A percentile compares a stretch with the other conserved stretches of the same genome.
phyloP scores from a whole-genome alignment of 2,888 invertebrate genomes.

The Drosophila flavopinicola region DNA sequence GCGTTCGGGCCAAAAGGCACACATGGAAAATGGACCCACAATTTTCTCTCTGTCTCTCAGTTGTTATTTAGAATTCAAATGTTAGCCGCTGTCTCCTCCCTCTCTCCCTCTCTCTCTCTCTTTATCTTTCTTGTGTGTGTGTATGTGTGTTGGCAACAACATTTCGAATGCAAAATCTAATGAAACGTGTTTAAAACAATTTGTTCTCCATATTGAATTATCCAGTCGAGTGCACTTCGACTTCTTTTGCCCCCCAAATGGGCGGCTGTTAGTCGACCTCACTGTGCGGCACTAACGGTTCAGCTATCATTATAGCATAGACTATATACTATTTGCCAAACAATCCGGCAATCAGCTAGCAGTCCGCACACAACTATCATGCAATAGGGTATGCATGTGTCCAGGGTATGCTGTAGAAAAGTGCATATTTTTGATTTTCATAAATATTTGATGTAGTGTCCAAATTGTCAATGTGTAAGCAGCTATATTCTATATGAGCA shows the following conservation, averaged over 20 bases:
- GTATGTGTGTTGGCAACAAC: conserved; percentile 37
- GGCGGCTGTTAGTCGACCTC: conserved; percentile 4
- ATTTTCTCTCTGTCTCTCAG: not conserved
- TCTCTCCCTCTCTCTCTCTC: no score
- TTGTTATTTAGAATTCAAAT: conserved; percentile 62
- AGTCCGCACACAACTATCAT: no score
- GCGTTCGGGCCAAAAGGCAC: conserved; percentile 21
- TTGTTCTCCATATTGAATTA: conserved; percentile 79
- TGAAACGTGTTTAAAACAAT: conserved; percentile 81
- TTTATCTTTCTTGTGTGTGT: no score
- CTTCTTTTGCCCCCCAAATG: conserved; percentile 36
- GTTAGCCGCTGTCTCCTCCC: conserved; percentile 15
- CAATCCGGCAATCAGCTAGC: no score
- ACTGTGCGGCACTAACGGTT: conserved; percentile 7
- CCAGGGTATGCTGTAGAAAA: no score
- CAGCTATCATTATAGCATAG: conserved; percentile 3
- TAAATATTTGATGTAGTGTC: no score
- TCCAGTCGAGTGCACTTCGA: conserved; percentile 69
- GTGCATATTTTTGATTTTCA: no score
- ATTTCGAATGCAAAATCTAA: conserved; percentile 71
- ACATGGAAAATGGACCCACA: conserved; percentile 1
- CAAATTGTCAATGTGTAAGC: no score
- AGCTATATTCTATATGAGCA: no score
- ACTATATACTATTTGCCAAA: not conserved
- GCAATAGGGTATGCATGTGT: no score